Evolutionary conservation across 2,113 vertebrate genomes (phyloP).

Genomic region (Crotalus horridus): DNA sequence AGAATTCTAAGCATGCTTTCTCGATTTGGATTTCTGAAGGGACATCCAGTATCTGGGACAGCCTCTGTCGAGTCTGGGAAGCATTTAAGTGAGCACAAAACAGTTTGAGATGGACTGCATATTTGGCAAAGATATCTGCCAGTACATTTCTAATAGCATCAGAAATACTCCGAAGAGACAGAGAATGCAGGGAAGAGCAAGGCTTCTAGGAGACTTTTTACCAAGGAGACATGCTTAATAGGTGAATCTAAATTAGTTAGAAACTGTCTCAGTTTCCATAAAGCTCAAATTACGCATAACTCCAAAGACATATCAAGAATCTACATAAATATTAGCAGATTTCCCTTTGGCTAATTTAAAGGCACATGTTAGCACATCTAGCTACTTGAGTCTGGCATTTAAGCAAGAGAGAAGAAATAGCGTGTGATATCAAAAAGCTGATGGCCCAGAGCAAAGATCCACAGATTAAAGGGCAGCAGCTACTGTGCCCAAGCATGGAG

Average conservation of each 20-base stretch:
- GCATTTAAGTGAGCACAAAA: neutral
- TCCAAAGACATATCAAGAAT: neutral
- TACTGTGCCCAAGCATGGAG: neutral
- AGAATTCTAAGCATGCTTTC: neutral
- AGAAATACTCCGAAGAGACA: neutral
- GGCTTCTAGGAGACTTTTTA: neutral
- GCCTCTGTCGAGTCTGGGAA: neutral
- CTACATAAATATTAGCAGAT: neutral
- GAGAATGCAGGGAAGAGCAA: neutral
- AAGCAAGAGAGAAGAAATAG: neutral
- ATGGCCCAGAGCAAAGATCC: neutral
- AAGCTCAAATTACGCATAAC: neutral
- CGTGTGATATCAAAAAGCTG: neutral
- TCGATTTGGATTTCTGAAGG: neutral
- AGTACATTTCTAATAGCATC: neutral
- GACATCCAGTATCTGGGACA: neutral
- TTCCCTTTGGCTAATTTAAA: neutral
- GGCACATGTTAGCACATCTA: neutral
- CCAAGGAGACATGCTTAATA: neutral
- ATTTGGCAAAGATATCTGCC: neutral
- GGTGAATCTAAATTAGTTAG: neutral
- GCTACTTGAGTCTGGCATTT: neutral
- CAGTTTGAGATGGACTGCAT: neutral
- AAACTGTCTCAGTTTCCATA: neutral
- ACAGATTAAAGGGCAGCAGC: neutral